A percentile compares a stretch with the other conserved stretches of the same genome.
These are phyloP conservation scores for Montipora efflorescens DNA, from an alignment of 64 coral and sea anemone genomes.

Conservation along the genomic window DNA sequence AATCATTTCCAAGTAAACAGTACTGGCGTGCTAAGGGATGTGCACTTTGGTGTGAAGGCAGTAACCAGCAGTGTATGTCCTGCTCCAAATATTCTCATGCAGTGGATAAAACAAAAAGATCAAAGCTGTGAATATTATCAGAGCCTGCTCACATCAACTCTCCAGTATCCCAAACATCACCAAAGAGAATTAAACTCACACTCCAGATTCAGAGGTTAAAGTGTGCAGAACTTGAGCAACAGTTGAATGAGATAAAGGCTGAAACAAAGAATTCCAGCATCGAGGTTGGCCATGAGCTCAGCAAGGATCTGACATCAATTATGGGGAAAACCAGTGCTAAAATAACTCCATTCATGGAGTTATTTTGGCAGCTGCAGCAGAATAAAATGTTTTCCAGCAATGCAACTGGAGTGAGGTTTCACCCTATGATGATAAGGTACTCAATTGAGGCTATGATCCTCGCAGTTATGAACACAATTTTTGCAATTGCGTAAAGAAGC, in stretches of 20 bases:
- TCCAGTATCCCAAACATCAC: constrained; percentile 33
- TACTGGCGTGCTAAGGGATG: constrained; percentile 51
- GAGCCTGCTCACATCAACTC: constrained; percentile 13
- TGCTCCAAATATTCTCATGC: constrained; percentile 15
- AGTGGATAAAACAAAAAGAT: constrained; percentile 20
- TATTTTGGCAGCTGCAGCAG: background rate
- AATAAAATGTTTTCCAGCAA: background rate
- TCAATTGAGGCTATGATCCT: background rate
- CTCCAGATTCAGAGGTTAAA: constrained; percentile 30
- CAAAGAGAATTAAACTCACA: constrained; percentile 26
- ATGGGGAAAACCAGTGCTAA: constrained; percentile 15
- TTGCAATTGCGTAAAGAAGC: too few species aligned
- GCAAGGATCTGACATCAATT: constrained; percentile 22
- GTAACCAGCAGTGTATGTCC: constrained; percentile 23
- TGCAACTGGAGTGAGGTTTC: constrained; percentile 15
- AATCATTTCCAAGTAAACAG: constrained; percentile 29
- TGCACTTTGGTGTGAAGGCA: constrained; percentile 26
- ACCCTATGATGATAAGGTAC: constrained; percentile 41
- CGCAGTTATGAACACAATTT: too few species aligned
- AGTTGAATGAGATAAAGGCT: constrained; percentile 13
- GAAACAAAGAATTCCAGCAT: constrained; percentile 24
- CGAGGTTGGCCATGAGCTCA: background rate
- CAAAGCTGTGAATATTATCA: constrained; percentile 10
- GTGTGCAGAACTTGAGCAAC: constrained; percentile 37
- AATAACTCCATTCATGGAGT: too few species aligned